Evolutionary conservation across 2,888 invertebrate genomes (phyloP), one percentile per base, ranked within the genome.

Genomic region (Baronia brevicornis): DNA sequence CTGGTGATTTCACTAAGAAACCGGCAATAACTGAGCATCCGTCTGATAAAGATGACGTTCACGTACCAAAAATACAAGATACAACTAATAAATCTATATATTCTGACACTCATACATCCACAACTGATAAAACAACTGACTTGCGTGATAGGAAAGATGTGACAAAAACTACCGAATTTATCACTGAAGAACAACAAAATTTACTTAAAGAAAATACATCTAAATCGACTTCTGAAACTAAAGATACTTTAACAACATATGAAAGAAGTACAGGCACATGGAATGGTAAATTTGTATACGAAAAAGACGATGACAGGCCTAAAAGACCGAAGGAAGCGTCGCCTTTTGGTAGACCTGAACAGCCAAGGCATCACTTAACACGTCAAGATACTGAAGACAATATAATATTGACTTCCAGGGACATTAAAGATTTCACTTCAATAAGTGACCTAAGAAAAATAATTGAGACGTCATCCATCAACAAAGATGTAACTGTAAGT

Each of bases 261-360:
- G 84, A 79, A 46, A 68, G 75, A 48, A 84, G 80, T 36, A 82
- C 82, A 11, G 84, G 84, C 33, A 70, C 84, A 5, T 88, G 88
- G 88, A 87, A 88, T 36, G 87, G 88, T 5, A 86, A 85, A 46
- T 88, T 87, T 38, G 58, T 65, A 9, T 84, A 85, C 42, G 87
- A 87, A 56, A 84, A 69, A 40, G 74, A 79, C 29, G 73, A 77
- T 30, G 78, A 74, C 26, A 70, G 75, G 39, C 78, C 79, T 6
- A 75, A 69, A 46, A 64, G 48, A 43, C 78, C 78, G 0, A 79
- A 78, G 46, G 58, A 79, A 51, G 65, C 69, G 60, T 77, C 82
- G 33, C 80, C 82, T 5, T 79, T 77, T 46, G 77, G 75, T n/a
- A 63, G 59, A 38, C 61, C 73, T 14, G 80, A 80, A 43, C 64